A percentile compares a stretch with the other conserved stretches of the same genome.
Evolutionary conservation across 2,113 vertebrate species (phyloP).

Genomic region (Sialia sialis): DNA sequence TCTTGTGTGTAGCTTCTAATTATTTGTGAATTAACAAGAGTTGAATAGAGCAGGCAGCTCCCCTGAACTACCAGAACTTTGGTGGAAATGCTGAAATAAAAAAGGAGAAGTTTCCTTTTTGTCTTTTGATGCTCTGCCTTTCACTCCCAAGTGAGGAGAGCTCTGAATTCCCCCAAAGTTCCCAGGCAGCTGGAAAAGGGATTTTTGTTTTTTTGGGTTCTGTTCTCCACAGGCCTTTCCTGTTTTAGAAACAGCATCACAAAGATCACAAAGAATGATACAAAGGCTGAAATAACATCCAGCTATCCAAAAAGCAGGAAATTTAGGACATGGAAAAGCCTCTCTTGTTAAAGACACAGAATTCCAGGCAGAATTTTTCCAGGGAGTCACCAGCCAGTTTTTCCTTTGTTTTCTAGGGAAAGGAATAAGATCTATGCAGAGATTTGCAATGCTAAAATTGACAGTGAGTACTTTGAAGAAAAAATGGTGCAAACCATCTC

Average conservation of each 20-base stretch:
- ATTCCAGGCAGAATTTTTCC: not conserved
- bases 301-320: not conserved
- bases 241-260: not conserved
- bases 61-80: not conserved
- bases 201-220: not conserved
- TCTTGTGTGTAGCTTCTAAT: not conserved
- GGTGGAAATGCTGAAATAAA: not conserved
- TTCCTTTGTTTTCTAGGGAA: slow-evolving; percentile 61
- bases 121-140: not conserved
- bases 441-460: slow-evolving; percentile 73
- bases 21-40: not conserved
- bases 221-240: not conserved
- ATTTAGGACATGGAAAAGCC: no score
- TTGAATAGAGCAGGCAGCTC: not conserved
- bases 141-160: not conserved
- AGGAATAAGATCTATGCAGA: slow-evolving; percentile 73
- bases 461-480: slow-evolving; percentile 78
- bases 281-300: not conserved
- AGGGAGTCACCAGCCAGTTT: not conserved
- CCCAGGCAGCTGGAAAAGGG: not conserved
- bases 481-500: slow-evolving; percentile 84
- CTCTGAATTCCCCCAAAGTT: not conserved
- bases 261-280: not conserved
- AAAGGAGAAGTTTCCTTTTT: not conserved
- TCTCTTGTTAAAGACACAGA: not conserved